Conservation (phyloP, 2,888 invertebrate genomes). For the Platycheirus rosarum region DNA sequence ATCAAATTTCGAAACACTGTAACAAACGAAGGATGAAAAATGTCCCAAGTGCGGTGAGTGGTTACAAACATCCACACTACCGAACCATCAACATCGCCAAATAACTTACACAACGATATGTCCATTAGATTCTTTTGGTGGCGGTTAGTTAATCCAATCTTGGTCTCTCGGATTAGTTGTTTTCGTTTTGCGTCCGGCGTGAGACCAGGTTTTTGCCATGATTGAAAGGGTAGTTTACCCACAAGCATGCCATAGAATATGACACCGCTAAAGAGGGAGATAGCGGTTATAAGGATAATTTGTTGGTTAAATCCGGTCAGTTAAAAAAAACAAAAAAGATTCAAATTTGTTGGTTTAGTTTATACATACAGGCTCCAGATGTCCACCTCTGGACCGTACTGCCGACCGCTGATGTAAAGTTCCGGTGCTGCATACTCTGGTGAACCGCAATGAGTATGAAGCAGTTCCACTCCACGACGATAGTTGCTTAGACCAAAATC, state of each 20-base stretch:
- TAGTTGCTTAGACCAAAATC: conserved; percentile 90
- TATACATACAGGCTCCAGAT: conserved; percentile 88
- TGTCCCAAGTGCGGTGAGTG: neutral
- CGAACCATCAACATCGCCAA: conserved; percentile 4
- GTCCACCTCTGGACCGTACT: conserved; percentile 90
- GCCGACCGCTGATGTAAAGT: conserved; percentile 87
- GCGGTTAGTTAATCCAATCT: conserved; percentile 85
- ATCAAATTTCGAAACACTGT: conserved; percentile 75
- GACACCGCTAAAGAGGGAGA: conserved; percentile 85
- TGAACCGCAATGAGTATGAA: conserved; percentile 90
- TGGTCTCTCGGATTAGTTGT: conserved; percentile 86
- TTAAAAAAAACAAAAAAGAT: conserved; percentile 14
- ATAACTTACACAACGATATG: conserved; percentile 66
- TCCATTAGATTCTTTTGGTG: conserved; percentile 83
- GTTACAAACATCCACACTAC: too few species aligned
- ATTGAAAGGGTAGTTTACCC: conserved; percentile 87
- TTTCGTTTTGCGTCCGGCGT: conserved; percentile 84
- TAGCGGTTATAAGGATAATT: conserved; percentile 42
- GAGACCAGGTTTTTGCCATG: conserved; percentile 80
- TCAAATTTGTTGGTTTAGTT: conserved; percentile 33
- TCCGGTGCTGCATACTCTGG: conserved; percentile 92
- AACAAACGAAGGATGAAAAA: conserved; percentile 37
- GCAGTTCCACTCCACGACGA: conserved; percentile 85
- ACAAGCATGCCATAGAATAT: conserved; percentile 90
- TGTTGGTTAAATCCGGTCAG: conserved; percentile 39